Conservation (phyloP, 2,888 invertebrate species). For the Tetramorium bicarinatum region DNA sequence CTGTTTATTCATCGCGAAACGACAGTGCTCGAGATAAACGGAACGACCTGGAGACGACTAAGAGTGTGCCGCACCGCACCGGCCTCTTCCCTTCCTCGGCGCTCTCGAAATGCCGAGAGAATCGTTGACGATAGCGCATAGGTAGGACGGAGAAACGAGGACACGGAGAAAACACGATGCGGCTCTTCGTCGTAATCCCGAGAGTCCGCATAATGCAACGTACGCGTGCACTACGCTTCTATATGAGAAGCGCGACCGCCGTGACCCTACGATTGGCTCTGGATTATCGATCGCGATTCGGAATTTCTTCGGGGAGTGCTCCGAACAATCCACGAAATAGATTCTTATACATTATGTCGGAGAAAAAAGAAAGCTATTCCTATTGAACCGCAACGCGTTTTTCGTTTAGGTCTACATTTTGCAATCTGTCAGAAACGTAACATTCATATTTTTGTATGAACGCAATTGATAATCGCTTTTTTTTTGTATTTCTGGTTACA, state of each 20-base stretch:
- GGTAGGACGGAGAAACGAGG: background rate
- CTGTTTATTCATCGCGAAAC: conserved; percentile 79
- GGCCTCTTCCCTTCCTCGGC: conserved; percentile 41
- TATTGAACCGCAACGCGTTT: background rate
- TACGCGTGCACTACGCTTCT: conserved; percentile 15
- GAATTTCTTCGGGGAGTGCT: conserved; percentile 14
- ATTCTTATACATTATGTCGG: background rate
- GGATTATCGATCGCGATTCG: conserved; percentile 46
- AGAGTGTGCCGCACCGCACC: conserved; percentile 40
- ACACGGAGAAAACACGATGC: conserved; percentile 25
- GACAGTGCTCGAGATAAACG: conserved; percentile 74
- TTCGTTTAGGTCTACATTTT: background rate
- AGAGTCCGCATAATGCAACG: conserved; percentile 51
- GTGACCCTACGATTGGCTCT: background rate
- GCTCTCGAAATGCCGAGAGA: conserved; percentile 55
- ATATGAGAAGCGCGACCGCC: background rate
- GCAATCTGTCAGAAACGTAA: background rate
- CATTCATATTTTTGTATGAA: background rate
- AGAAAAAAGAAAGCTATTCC: background rate
- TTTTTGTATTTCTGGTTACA: background rate
- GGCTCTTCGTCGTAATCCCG: conserved; percentile 42
- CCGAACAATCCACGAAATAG: conserved; percentile 27
- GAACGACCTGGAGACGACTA: conserved; percentile 65
- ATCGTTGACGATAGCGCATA: conserved; percentile 47
- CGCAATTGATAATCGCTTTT: conserved; percentile 9